Evolutionary conservation across 2,113 vertebrate species (phyloP).

Genomic region (Nothobranchius furzeri): DNA sequence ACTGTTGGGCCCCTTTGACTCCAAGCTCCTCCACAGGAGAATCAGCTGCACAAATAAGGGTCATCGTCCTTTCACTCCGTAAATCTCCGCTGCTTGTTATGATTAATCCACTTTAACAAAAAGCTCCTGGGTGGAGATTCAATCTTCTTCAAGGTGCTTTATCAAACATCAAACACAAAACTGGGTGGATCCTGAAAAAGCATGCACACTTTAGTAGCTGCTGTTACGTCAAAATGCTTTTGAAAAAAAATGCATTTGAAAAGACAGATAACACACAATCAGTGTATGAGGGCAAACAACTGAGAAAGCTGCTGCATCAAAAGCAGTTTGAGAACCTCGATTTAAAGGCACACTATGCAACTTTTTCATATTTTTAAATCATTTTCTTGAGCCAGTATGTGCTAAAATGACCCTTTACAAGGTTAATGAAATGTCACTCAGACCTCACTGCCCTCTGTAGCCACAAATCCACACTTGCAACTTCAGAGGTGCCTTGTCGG

Average conservation of each 20-base stretch:
- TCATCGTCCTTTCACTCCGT: neutral
- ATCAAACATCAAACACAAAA: too few relatives aligned
- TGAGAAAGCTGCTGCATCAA: too few relatives aligned
- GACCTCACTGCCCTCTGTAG: too few relatives aligned
- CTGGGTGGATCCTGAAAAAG: slow-evolving; percentile 47
- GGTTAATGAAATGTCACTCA: too few relatives aligned
- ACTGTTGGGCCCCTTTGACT: slow-evolving; percentile 53
- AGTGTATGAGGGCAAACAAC: too few relatives aligned
- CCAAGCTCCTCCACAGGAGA: slow-evolving; percentile 51
- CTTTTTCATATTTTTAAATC: too few relatives aligned
- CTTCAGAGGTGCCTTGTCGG: too few relatives aligned
- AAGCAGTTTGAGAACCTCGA: neutral
- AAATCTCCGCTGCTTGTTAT: slow-evolving; percentile 32
- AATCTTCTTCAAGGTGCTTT: neutral
- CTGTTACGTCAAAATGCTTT: slow-evolving; percentile 31
- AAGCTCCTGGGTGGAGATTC: slow-evolving; percentile 5
- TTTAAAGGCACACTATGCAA: too few relatives aligned
- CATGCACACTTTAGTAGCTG: slow-evolving; percentile 22
- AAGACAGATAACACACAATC: too few relatives aligned
- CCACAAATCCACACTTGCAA: too few relatives aligned
- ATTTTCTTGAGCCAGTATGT: too few relatives aligned
- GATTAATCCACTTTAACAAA: slow-evolving; percentile 28
- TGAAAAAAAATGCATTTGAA: slow-evolving; percentile 11
- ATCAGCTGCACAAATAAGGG: slow-evolving; percentile 68
- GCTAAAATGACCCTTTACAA: too few relatives aligned